Conservation (phyloP, 2,888 invertebrate species). For the Acanthococcus lagerstroemiae region DNA sequence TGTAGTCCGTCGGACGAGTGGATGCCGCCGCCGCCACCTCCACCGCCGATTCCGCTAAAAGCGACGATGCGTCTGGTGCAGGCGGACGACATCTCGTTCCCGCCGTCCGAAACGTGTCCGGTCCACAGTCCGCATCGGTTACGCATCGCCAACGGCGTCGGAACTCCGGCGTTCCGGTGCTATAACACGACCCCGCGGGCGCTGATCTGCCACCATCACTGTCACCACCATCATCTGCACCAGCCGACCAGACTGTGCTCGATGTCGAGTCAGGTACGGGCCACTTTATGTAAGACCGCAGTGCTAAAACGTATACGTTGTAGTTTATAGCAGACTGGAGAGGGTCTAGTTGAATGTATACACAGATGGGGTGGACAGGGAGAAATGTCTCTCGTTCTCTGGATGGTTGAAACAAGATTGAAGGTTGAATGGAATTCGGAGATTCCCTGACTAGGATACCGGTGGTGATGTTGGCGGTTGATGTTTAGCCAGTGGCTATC, state of each 20-base stretch:
- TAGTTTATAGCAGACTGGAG: too few relatives aligned
- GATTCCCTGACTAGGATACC: too few relatives aligned
- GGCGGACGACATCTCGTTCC: conserved; percentile 32
- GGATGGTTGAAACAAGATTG: too few relatives aligned
- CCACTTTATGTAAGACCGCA: too few relatives aligned
- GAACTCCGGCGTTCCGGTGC: conserved; percentile 36
- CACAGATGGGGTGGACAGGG: too few relatives aligned
- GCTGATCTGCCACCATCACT: conserved; percentile 33
- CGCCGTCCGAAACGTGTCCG: conserved; percentile 48
- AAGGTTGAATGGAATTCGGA: too few relatives aligned
- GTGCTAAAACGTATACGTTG: too few relatives aligned
- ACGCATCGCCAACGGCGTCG: conserved; percentile 46
- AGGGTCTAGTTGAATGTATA: too few relatives aligned
- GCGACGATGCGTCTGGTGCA: conserved; percentile 25
- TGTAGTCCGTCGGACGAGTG: conserved; percentile 24
- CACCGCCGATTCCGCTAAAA: conserved; percentile 7
- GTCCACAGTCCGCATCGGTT: conserved; percentile 66
- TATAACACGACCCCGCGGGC: conserved; percentile 6
- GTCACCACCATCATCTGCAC: conserved; percentile 33
- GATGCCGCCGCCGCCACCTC: conserved; percentile 29
- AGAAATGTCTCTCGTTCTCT: too few relatives aligned
- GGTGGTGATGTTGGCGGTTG: too few relatives aligned
- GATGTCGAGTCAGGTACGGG: conserved; percentile 26
- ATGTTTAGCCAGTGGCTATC: too few relatives aligned
- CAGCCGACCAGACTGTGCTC: conserved; percentile 32